Evolutionary conservation across 2,888 invertebrate species (phyloP), one percentile per base, ranked within the genome.

Genomic region (Acanthococcus lagerstroemiae): DNA sequence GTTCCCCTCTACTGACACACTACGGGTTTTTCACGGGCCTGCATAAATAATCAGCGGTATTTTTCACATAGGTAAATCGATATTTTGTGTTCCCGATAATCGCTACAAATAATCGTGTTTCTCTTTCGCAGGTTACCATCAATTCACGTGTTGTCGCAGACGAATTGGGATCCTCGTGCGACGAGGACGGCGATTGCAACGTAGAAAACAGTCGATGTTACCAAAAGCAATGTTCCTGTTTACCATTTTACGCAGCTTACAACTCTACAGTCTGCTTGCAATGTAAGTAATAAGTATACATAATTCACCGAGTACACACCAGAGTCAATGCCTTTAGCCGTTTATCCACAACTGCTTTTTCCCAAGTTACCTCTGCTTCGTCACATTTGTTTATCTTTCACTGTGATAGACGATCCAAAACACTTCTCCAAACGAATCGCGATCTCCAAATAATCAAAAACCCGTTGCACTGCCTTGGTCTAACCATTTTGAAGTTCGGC

Each of bases 251-350:
- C 77, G 90, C 90, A 37, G 82, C 82, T 75, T 84, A 85, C 75
- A 88, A 92, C 78, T 82, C 82, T 72, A 85, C 87, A 68, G 82
- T 82, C 69, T 92, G 92, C 78, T 80, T 91, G 72, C 88, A 88
- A 81, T 89, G 91, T 92, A 80, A 54, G 65, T 65, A 46, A 15
- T n/a, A n/a, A n/a, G n/a, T n/a, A n/a, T n/a, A n/a, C n/a, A n/a
- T n/a, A n/a, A n/a, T n/a, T n/a, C n/a, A n/a, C n/a, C n/a, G n/a
- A n/a, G n/a, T n/a, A n/a, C n/a, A n/a, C n/a, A n/a, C n/a, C n/a
- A n/a, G n/a, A n/a, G n/a, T n/a, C n/a, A n/a, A n/a, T n/a, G n/a
- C n/a, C n/a, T n/a, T n/a, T n/a, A n/a, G n/a, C n/a, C n/a, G n/a
- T n/a, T n/a, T n/a, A n/a, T n/a, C n/a, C n/a, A n/a, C n/a, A n/a